phyloP scores from a whole-genome alignment of 2,888 invertebrate genomes.

The Campoplex capitator region DNA sequence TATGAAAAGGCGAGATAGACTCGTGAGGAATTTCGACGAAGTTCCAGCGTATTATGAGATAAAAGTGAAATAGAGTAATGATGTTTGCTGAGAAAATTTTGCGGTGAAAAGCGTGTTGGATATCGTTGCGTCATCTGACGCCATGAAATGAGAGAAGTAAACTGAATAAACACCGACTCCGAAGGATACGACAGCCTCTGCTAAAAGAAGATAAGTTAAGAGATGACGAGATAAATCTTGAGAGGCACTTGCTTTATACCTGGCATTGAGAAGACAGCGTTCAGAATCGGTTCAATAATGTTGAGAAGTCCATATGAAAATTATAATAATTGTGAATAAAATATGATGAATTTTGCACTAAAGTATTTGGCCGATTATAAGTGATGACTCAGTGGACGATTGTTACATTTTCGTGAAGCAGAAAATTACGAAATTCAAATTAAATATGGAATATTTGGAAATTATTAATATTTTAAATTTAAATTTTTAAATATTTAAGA shows the following conservation, averaged over 20 bases:
- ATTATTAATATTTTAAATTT: no score
- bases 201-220: slow-evolving; percentile 14
- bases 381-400: background rate
- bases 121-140: slow-evolving; percentile 22
- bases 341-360: background rate
- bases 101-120: slow-evolving; percentile 23
- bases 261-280: background rate
- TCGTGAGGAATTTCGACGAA: slow-evolving; percentile 21
- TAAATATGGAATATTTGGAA: background rate
- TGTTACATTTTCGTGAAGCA: background rate
- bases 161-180: slow-evolving; percentile 41
- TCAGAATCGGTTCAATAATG: background rate
- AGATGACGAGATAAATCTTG: slow-evolving; percentile 48
- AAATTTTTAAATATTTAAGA: no score
- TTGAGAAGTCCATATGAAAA: background rate
- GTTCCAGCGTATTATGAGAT: slow-evolving; percentile 27
- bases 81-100: slow-evolving; percentile 53
- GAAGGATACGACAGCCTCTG: slow-evolving; percentile 4
- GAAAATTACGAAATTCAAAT: background rate
- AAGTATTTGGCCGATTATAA: background rate
- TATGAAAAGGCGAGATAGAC: slow-evolving; percentile 28
- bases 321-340: background rate
- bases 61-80: slow-evolving; percentile 59
- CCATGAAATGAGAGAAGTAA: slow-evolving; percentile 37
- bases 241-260: background rate